Base-by-base conservation (phyloP, 1,140 invertebrate genomes). In the Drosophila dunni region DNA sequence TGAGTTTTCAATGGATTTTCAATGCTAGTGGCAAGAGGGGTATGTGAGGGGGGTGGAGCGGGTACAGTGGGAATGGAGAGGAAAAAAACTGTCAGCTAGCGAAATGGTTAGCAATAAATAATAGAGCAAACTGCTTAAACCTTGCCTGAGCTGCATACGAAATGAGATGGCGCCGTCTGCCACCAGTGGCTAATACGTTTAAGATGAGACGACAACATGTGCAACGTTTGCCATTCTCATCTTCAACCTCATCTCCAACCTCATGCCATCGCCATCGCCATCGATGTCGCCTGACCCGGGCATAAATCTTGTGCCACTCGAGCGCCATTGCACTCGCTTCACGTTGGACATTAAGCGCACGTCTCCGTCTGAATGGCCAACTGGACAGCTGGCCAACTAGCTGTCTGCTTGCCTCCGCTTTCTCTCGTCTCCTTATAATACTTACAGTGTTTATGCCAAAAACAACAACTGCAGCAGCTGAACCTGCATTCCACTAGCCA, bases 181-280 rank as follows among this genome's bases (percentile, higher is more conserved):
- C 63, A 65, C 67, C 66, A 66, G 58, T 79, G 63, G 68, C 84
- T 89, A 89, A 89, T 89, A 89, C 84, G 85, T 89, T 89, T 90
- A 89, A 89, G 84, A 89, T 89, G 85, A 81, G 84, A 83, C 85
- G 85, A 84, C 84, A 89, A 84, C 84, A 89, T 89, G 84, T 89
- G 84, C 84, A 84, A 75, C 78, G 84, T 75, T 88, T 77, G 82
- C 79, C 76, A 29, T 29, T 29, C 24, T 29, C 24, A 29, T 29
- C 24, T 29, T 29, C 24, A 29, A 29, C 24, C 24, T 29, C 24
- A 29, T 29, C 24, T 29, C 24, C 24, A 29, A 29, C 24, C 24
- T 29, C 24, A 29, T 29, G 64, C 75, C 75, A 75, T 54, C 54
- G 56, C 20, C 56, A 34, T 75, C 20, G 50, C 50, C 50, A 54